phyloP scores from a whole-genome alignment of 2,113 vertebrate genomes.

The Thamnophis sirtalis region DNA sequence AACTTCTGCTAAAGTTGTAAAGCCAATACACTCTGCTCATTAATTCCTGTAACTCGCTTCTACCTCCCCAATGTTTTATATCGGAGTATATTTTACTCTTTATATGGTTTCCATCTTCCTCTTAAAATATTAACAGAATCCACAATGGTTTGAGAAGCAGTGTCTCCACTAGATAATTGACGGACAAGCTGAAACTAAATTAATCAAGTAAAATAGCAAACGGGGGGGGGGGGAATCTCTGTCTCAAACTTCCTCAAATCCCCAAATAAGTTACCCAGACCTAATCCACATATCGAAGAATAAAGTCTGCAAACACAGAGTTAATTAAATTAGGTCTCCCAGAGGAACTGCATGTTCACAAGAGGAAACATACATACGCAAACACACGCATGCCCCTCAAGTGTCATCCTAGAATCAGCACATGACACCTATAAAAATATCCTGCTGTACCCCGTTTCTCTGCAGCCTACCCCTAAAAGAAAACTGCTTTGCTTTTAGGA shows the following conservation, averaged over 20 bases:
- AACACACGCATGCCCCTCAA: too few species aligned
- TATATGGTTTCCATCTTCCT: neutral
- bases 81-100: neutral
- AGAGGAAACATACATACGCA: too few species aligned
- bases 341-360: too few species aligned
- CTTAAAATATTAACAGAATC: neutral
- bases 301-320: neutral
- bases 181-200: neutral
- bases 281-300: neutral
- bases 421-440: too few species aligned
- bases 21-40: accelerated
- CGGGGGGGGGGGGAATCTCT: neutral
- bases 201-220: neutral
- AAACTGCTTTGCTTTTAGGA: too few species aligned
- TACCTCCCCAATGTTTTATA: neutral
- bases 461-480: too few species aligned
- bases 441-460: too few species aligned
- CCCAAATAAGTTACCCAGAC: neutral
- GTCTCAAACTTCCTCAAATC: neutral
- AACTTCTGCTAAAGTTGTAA: neutral
- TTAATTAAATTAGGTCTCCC: neutral
- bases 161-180: neutral
- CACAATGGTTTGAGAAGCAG: neutral
- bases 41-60: neutral
- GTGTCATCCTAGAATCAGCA: too few species aligned